Evolutionary conservation across 2,113 vertebrate genomes (phyloP), one percentile per base, ranked within the genome.

Genomic region (Vimba vimba): DNA sequence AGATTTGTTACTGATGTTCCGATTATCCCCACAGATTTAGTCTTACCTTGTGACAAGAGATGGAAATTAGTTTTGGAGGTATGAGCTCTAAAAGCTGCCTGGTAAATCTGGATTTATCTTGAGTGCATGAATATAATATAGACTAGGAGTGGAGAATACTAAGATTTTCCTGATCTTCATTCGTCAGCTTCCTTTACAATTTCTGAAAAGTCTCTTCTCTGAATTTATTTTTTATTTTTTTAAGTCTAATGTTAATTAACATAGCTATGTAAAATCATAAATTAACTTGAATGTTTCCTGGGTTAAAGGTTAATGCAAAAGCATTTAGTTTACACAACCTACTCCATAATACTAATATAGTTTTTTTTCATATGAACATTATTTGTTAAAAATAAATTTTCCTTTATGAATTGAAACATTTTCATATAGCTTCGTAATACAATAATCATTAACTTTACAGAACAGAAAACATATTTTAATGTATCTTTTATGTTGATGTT

Each of bases 21-120:
- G 92, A 94, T 94, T 94, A 94, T 93, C 86, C 90, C 55, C 8
- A 69, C 80, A 92, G 93, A 94, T 94, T 94, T 92, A 92, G 90
- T 85, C 25, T 91, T 92, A 90, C 89, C 89, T 91, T 91, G 90
- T 92, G 89, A 94, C 91, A 94, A 87, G 91, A 89, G 89, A 92
- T 91, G 86, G 77, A 91, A 93, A 93, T 93, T 33, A 92, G 91
- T 90, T 93, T 93, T 90, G 45, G 52, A 87, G 86, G 82, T 87
- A 84, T 87, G 86, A 90, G 69, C 45, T 66, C 57, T 23, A 25
- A 86, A 92, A 90, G 87, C 74, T 77, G 82, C 27, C 89, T 80
- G 60, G 79, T 90, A 87, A 91, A 92, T 89, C 90, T 89, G 91
- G 91, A 93, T 93, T 94, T 93, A 87, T 89, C 90, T 84, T 82